Percentiles rank a stretch among this genome's conserved stretches.
Conservation (phyloP, 2,113 vertebrate species). For the Stegastes partitus region DNA sequence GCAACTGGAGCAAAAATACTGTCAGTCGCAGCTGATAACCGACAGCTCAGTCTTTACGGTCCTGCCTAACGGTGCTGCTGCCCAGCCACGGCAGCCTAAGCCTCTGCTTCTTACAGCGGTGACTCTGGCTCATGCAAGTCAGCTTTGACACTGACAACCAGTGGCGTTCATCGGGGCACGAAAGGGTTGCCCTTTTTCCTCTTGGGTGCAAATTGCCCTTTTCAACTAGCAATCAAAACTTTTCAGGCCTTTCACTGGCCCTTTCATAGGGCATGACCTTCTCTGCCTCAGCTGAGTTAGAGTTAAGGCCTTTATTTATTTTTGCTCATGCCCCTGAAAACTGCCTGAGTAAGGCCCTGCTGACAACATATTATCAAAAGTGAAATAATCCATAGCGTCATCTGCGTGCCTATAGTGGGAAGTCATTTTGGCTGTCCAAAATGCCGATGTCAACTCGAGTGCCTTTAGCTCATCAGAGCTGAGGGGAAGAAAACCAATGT, state of each 20-base stretch:
- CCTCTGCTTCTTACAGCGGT: conserved; percentile 38
- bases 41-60: conserved; percentile 44
- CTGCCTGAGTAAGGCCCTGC: conserved; percentile 35
- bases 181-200: conserved; percentile 69
- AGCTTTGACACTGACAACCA: conserved; percentile 66
- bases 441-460: conserved; percentile 52
- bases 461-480: conserved; percentile 46
- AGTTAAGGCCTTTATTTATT: conserved; percentile 41
- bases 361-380: conserved; percentile 49
- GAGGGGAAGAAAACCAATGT: conserved; percentile 38
- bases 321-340: conserved; percentile 42
- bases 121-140: conserved; percentile 44
- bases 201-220: conserved; percentile 77
- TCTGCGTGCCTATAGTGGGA: conserved; percentile 35
- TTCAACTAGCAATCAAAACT: conserved; percentile 72
- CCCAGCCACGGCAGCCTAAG: conserved; percentile 37
- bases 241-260: conserved; percentile 49
- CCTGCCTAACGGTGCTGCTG: conserved; percentile 31
- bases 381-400: conserved; percentile 62
- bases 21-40: conserved; percentile 52
- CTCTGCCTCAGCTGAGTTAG: conserved; percentile 39
- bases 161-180: conserved; percentile 60
- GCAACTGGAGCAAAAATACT: conserved; percentile 33
- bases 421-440: conserved; percentile 56
- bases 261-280: conserved; percentile 67